phyloP scores from a whole-genome alignment of 2,113 vertebrate species.

The Piprites chloris region DNA sequence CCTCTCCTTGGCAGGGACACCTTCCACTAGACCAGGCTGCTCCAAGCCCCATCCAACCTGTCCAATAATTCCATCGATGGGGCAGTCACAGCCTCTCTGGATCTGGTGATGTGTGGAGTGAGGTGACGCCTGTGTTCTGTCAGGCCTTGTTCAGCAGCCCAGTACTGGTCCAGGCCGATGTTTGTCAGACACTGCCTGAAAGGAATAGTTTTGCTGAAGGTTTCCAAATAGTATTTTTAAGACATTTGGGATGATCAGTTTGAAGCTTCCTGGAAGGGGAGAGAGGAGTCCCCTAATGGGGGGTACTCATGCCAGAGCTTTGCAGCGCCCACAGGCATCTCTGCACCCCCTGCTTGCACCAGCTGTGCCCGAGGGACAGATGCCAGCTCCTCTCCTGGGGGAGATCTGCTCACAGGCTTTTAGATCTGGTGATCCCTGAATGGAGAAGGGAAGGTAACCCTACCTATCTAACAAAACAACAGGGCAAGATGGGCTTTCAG shows the following conservation, averaged over 20 bases:
- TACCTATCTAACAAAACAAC: not conserved
- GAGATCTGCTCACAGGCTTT: not conserved
- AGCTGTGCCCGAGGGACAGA: rapidly evolving
- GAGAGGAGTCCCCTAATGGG: not conserved
- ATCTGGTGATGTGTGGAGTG: not conserved
- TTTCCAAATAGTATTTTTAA: not conserved
- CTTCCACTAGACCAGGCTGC: not conserved
- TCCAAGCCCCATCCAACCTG: not conserved
- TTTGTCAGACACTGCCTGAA: not conserved
- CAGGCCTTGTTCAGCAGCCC: rapidly evolving
- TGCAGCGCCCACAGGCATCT: not conserved
- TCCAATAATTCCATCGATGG: not conserved
- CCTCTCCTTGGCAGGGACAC: not conserved
- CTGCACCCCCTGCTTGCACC: not conserved
- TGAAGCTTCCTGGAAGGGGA: not conserved
- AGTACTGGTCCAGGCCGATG: not conserved
- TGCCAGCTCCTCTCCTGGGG: not conserved
- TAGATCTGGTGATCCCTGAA: not conserved
- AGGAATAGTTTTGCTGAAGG: not conserved
- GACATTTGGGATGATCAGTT: not conserved
- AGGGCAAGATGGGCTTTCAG: not conserved
- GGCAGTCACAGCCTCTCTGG: not conserved
- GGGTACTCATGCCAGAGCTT: not conserved
- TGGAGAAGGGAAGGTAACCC: not conserved
- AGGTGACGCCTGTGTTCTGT: not conserved